These are phyloP conservation scores for Pogona vitticeps DNA, from an alignment of 2,113 vertebrate genomes.

Conservation along the genomic window DNA sequence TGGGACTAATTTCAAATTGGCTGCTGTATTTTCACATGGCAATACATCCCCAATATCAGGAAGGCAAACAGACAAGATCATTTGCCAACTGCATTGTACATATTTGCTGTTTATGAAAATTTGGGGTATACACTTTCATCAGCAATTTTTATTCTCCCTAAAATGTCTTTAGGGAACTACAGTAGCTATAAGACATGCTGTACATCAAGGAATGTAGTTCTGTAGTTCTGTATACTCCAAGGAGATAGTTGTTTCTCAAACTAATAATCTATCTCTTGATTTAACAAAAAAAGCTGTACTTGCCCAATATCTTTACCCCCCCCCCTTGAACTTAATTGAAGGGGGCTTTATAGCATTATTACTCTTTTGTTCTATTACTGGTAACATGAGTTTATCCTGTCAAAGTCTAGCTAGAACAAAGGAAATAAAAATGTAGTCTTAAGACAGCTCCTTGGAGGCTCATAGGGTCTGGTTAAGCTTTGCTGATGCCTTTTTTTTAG, in stretches of 20 bases:
- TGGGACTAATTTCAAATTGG: not conserved
- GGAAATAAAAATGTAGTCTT: conserved; percentile 40
- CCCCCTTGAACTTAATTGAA: conserved; percentile 18
- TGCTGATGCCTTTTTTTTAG: conserved; percentile 31
- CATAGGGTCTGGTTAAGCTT: conserved; percentile 27
- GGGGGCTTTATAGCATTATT: conserved; percentile 22
- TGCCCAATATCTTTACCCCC: conserved; percentile 12
- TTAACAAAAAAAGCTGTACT: conserved; percentile 25
- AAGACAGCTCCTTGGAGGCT: conserved; percentile 12
- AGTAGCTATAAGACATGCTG: conserved; percentile 45
- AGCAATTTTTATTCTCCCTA: not conserved
- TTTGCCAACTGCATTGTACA: not conserved
- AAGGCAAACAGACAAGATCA: not conserved
- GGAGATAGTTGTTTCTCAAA: conserved; percentile 1
- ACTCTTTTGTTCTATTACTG: conserved; percentile 13
- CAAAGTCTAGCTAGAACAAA: conserved; percentile 44
- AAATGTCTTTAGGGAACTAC: not conserved
- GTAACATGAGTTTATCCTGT: conserved; percentile 49
- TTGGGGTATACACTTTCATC: not conserved
- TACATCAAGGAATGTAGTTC: conserved; percentile 10
- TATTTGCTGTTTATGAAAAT: not conserved
- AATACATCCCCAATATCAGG: not conserved
- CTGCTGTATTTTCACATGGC: not conserved
- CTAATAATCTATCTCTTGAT: conserved; percentile 40
- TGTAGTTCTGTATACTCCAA: not conserved